Base-by-base conservation (phyloP, 2,113 vertebrate genomes). In the Campylorhamphus procurvoides region DNA sequence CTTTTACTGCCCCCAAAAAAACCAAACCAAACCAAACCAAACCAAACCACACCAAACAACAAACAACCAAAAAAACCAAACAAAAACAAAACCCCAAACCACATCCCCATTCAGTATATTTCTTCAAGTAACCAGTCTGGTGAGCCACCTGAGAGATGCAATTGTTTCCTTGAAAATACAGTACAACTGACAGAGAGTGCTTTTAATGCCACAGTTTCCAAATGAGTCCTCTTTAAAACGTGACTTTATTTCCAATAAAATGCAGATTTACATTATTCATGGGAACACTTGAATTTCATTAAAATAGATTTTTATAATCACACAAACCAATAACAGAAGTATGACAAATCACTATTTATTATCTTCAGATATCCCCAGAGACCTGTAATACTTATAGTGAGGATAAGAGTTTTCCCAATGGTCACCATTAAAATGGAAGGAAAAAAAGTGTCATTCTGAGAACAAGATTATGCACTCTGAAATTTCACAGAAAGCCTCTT, bases 231-330 rank as follows among this genome's bases (percentile, higher is more conserved):
- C 80, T 93, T 92, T 96, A 95, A 94, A 97, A 97, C 88, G 88
- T 88, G 88, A 97, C 92, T 96, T 94, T 90, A 84, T 75, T 97
- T 96, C 85, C 80, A 95, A 94, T 96, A 97, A 96, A 96, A 89
- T 69, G 73, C 66, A 95, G 88, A 93, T 94, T 96, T 97, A 94
- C 93, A 93, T 96, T 97, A 96, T 97, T 95, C 93, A 94, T 92
- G 83, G 93, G 92, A 94, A 95, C 86, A 92, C 93, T 92, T 94
- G 92, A 93, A 96, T 96, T 97, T 97, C 96, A 96, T 96, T 97
- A 97, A 94, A 96, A 95, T 87, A 94, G 92, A 96, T 96, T 94
- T 96, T 95, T 96, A 97, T 97, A 96, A 97, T 96, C 96, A 95
- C 90, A 94, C 85, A 96, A 96, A 96, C 94, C 92, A 96, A 94